phyloP scores from a whole-genome alignment of 2,113 vertebrate species.

The Nibea coibor region DNA sequence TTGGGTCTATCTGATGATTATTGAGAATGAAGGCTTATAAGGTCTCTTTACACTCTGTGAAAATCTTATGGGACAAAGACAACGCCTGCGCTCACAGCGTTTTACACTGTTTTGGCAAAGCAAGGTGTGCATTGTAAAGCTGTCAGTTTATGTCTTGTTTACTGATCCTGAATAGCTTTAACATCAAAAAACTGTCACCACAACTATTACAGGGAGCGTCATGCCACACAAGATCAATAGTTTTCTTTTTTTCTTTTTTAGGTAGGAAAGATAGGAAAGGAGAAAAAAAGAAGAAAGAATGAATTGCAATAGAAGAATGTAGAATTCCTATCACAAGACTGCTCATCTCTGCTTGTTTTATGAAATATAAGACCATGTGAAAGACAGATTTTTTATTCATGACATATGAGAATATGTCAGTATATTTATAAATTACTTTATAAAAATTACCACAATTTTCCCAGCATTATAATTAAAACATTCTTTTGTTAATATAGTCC shows the following conservation, averaged over 20 bases:
- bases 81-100: neutral
- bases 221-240: neutral
- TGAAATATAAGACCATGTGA: no score
- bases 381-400: neutral
- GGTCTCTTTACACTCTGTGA: neutral
- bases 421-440: neutral
- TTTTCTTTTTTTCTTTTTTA: neutral
- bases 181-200: neutral
- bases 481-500: neutral
- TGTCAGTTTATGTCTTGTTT: neutral
- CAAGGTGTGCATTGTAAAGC: neutral
- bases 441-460: neutral
- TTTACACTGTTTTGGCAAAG: neutral
- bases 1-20: conserved; percentile 17
- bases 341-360: no score
- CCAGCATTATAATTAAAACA: no score
- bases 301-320: neutral
- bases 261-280: no score
- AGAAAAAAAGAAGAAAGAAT: neutral
- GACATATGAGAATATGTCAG: no score
- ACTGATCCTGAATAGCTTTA: neutral
- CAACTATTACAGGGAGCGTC: neutral
- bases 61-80: neutral
- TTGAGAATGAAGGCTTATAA: conserved; percentile 8
- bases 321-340: no score